Percentiles rank a stretch among this genome's conserved stretches.
Evolutionary conservation across 1,140 invertebrate genomes (phyloP).

Genomic region (Cecropterus lyciades): DNA sequence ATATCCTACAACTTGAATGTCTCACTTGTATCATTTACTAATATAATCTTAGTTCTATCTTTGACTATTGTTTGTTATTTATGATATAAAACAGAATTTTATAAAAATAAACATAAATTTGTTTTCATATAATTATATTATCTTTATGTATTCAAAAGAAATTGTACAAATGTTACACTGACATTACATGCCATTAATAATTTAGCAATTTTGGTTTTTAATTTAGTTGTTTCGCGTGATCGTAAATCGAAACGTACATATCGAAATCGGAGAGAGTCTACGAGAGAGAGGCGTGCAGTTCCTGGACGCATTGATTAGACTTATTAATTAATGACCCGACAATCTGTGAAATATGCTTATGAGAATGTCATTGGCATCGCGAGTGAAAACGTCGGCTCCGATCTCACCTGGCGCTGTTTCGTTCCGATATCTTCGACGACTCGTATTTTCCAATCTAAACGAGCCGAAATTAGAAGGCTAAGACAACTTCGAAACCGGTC

Average conservation of each 20-base stretch:
- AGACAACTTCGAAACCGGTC: constrained; percentile 81
- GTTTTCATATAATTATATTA: no score
- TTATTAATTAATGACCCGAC: constrained; percentile 52
- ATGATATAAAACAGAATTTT: no score
- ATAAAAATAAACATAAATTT: no score
- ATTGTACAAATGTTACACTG: no score
- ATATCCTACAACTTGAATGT: constrained; percentile 22
- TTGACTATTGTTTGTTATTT: no score
- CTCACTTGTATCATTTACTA: constrained; percentile 27
- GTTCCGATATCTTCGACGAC: constrained; percentile 53
- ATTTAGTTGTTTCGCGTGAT: background rate
- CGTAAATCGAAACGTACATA: background rate
- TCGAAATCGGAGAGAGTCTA: constrained; percentile 38
- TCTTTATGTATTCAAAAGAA: no score
- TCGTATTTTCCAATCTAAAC: constrained; percentile 80
- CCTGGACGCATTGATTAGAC: constrained; percentile 41
- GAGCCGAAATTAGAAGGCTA: constrained; percentile 82
- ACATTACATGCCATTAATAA: background rate
- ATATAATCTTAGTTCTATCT: background rate
- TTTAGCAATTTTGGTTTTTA: background rate
- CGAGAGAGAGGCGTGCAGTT: constrained; percentile 20
- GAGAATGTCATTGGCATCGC: constrained; percentile 39
- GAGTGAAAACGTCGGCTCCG: constrained; percentile 53
- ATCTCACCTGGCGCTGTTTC: constrained; percentile 53
- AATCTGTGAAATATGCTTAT: constrained; percentile 50